Evolutionary conservation across 2,113 vertebrate species (phyloP).

Genomic region (Rhinoderma darwinii): DNA sequence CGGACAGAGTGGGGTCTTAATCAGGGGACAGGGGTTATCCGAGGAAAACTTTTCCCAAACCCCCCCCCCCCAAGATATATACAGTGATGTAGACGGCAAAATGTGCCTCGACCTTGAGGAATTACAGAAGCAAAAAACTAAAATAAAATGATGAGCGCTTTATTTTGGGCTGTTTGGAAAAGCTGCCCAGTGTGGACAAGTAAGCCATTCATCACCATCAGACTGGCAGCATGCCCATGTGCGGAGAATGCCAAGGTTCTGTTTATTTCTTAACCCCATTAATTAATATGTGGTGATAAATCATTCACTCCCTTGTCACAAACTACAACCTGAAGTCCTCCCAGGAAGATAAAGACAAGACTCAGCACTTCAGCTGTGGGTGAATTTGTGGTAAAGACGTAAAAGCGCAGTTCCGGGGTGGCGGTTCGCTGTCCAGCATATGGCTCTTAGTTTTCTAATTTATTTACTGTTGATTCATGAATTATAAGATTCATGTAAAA

Average conservation of each 20-base stretch:
- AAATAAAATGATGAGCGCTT: background rate
- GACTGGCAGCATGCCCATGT: slow-evolving; percentile 14
- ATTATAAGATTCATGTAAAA: background rate
- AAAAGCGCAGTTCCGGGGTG: background rate
- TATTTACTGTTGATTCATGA: background rate
- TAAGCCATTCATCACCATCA: slow-evolving; percentile 24
- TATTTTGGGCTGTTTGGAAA: background rate
- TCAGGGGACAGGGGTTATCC: too few relatives aligned
- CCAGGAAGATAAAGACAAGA: background rate
- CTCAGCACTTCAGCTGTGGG: background rate
- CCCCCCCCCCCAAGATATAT: too few relatives aligned
- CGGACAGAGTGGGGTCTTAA: too few relatives aligned
- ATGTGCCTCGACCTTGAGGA: background rate
- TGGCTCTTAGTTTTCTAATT: background rate
- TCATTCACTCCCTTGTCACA: background rate
- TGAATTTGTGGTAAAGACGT: background rate
- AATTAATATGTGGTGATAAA: slow-evolving; percentile 17
- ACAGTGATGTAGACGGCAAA: background rate
- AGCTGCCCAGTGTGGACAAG: slow-evolving; percentile 7
- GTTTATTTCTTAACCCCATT: slow-evolving; percentile 43
- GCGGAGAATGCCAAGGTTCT: background rate
- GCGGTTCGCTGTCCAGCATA: background rate
- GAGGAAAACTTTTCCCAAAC: too few relatives aligned
- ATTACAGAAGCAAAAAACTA: background rate
- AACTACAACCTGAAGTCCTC: background rate